These are phyloP conservation scores for Machimus atricapillus DNA, from an alignment of 2,888 invertebrate species.

Conservation along the genomic window DNA sequence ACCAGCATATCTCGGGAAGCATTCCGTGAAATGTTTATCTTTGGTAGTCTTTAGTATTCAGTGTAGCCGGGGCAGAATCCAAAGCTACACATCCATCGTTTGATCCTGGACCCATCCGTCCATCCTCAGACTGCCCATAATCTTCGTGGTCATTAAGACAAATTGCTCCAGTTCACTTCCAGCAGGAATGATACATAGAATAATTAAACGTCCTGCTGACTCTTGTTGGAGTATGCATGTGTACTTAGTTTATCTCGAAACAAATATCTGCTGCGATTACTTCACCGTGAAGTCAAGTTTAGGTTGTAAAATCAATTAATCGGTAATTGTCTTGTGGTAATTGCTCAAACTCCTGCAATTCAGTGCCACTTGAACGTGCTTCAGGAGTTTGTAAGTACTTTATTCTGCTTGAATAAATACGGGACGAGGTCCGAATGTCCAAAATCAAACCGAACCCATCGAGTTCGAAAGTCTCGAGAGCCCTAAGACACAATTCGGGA, in stretches of 20 bases:
- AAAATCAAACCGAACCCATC: background rate
- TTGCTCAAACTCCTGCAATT: slow-evolving; percentile 44
- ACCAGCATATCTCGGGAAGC: background rate
- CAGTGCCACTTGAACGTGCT: background rate
- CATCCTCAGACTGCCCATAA: slow-evolving; percentile 1
- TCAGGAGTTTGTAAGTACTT: background rate
- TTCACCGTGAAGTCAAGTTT: slow-evolving; percentile 19
- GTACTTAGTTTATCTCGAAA: slow-evolving; percentile 43
- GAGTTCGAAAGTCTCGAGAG: background rate
- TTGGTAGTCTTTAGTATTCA: background rate
- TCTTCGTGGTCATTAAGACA: slow-evolving; percentile 42
- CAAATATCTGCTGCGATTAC: slow-evolving; percentile 24
- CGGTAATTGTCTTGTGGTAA: slow-evolving; percentile 51
- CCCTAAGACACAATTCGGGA: background rate
- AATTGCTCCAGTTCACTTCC: slow-evolving; percentile 37
- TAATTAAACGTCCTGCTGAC: slow-evolving; percentile 40
- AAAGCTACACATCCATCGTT: background rate
- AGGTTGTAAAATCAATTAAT: slow-evolving; percentile 51
- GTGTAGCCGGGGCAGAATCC: background rate
- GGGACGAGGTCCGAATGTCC: background rate
- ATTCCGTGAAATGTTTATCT: background rate
- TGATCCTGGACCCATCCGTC: background rate
- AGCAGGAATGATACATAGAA: slow-evolving; percentile 28
- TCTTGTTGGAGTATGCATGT: slow-evolving; percentile 9
- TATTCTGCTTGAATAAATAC: background rate